Evolutionary conservation across 2,113 vertebrate species (phyloP).

Genomic region (Choloepus hoffmanni): DNA sequence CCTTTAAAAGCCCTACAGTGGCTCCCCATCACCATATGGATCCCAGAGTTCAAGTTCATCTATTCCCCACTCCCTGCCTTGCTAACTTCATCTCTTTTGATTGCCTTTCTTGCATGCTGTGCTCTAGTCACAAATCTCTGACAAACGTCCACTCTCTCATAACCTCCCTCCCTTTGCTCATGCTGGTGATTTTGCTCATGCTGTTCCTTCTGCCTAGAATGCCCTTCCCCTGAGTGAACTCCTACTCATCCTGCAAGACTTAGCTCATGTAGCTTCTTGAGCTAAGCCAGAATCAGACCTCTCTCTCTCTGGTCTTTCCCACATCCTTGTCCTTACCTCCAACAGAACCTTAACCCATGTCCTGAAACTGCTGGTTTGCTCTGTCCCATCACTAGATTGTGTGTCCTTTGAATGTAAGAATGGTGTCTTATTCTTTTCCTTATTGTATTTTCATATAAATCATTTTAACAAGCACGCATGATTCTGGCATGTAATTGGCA

Average conservation of each 20-base stretch:
- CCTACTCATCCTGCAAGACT: neutral
- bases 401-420: neutral
- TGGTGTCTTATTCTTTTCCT: neutral
- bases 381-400: neutral
- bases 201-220: neutral
- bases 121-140: neutral
- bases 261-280: neutral
- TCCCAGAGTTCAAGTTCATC: neutral
- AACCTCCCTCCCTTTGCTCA: neutral
- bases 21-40: neutral
- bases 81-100: neutral
- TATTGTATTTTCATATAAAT: neutral
- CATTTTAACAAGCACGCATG: neutral
- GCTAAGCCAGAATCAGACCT: neutral
- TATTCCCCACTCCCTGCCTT: neutral
- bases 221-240: neutral
- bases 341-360: rapidly evolving
- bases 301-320: neutral
- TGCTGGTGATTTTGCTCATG: neutral
- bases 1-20: neutral
- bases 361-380: neutral
- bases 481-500: neutral
- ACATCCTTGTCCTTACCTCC: neutral
- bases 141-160: neutral
- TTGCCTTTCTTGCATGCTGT: neutral